phyloP scores from a whole-genome alignment of 2,888 invertebrate genomes.

The Steinernema scapterisci region DNA sequence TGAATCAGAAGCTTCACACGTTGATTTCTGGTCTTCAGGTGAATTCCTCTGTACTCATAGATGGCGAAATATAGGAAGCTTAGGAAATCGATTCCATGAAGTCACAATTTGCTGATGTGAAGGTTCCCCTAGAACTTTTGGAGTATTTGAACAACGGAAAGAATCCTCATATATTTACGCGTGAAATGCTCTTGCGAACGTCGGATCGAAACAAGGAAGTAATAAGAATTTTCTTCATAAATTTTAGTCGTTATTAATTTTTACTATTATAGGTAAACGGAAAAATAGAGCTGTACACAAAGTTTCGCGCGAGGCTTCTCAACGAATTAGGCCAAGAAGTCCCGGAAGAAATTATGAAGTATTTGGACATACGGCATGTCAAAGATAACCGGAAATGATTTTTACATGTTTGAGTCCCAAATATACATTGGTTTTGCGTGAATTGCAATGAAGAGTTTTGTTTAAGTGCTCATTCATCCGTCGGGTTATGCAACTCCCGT shows the following conservation, averaged over 20 bases:
- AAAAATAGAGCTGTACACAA: constrained; percentile 92
- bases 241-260: constrained; percentile 12
- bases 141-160: constrained; percentile 94
- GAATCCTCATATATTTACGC: constrained; percentile 96
- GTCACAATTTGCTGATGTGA: constrained; percentile 53
- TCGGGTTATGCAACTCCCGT: no score
- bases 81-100: constrained; percentile 60
- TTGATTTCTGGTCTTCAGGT: constrained; percentile 62
- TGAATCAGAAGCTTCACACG: constrained; percentile 74
- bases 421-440: no score
- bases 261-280: constrained; percentile 82
- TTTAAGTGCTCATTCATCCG: no score
- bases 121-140: constrained; percentile 91
- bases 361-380: constrained; percentile 72
- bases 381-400: constrained; percentile 13
- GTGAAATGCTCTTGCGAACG: constrained; percentile 97
- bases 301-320: constrained; percentile 89
- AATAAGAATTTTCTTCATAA: constrained; percentile 3
- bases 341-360: constrained; percentile 92
- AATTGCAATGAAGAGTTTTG: no score
- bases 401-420: no score
- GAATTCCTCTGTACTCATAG: constrained; percentile 18
- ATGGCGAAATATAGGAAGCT: background rate
- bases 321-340: constrained; percentile 89
- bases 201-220: constrained; percentile 85